Evolutionary conservation across 2,113 vertebrate species (phyloP), one percentile per base, ranked within the genome.

Genomic region (Nansenia antarctica): DNA sequence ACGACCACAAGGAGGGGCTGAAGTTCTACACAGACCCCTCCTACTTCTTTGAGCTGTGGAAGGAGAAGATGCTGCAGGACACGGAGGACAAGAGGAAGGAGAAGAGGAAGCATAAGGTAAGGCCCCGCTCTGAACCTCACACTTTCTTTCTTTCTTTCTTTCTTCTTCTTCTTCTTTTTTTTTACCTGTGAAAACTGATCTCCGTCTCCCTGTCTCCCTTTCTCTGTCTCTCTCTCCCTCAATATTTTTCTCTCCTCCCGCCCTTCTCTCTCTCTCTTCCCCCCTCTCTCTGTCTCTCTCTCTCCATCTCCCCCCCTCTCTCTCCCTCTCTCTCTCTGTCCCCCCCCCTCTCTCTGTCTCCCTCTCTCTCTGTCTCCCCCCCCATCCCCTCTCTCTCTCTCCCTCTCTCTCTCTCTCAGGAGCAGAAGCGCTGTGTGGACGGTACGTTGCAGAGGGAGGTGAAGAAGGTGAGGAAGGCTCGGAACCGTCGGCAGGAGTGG

Each of bases 81-180:
- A 99, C 96, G 0, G 98, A 99, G 88, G 97, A 99, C 85, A 99
- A 99, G 81, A 94, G 97, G 74, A 99, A 99, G 87, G 97, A 99
- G 76, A 93, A 91, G 66, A 87, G 90, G 71, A 88, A 90, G 62
- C 91, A 93, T 77, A 93, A 93, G 88, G 92, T 92, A 61, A 2
- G 3, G n/a, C 31, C 27, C 15, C 9, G 1, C 15, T 57, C 30
- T 57, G 29, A 6, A 2, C 20, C 24, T 24, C 12, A 5, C n/a
- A 15, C 39, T 30, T 18, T 11, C 22, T 15, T 18, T 29, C 22
- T 6, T 20, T 24, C 27, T 32, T 22, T 26, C 11, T 34, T 12
- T 58, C 9, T 58, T 12, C 7, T 6, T 54, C 52, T 54, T 24
- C 22, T 22, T 53, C 9, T 22, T 24, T 8, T 8, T 20, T n/a